Percentiles rank a stretch among this genome's conserved stretches.
phyloP scores from a whole-genome alignment of 1,140 invertebrate species.

The Daktulosphaira vitifoliae region DNA sequence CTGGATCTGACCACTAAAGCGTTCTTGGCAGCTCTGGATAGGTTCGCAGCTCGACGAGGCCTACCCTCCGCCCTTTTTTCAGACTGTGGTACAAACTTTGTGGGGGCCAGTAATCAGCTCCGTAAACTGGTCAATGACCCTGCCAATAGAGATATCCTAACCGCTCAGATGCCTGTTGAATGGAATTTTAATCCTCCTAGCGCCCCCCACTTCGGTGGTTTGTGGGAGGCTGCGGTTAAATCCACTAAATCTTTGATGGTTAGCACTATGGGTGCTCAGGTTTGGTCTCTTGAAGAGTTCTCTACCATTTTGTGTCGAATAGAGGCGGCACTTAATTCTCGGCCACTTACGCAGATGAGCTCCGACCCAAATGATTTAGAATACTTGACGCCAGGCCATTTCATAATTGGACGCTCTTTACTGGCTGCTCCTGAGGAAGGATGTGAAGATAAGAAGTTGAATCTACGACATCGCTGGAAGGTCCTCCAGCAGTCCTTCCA shows the following conservation, averaged over 20 bases:
- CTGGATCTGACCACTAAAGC: constrained; percentile 41
- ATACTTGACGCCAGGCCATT: too few species aligned
- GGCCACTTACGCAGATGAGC: constrained; percentile 34
- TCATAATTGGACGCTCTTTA: constrained; percentile 40
- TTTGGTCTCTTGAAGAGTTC: constrained; percentile 38
- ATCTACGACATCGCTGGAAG: constrained; percentile 36
- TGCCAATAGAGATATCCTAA: neutral
- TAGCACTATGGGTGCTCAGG: constrained; percentile 40
- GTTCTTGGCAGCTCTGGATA: constrained; percentile 42
- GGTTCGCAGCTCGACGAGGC: constrained; percentile 44
- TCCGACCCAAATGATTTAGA: constrained; percentile 40
- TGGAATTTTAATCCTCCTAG: constrained; percentile 39
- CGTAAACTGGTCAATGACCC: neutral
- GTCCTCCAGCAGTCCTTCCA: constrained; percentile 38
- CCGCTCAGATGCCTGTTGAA: constrained; percentile 15
- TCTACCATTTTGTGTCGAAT: too few species aligned
- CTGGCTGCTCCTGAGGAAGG: constrained; percentile 40
- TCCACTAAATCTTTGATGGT: too few species aligned
- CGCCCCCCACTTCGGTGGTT: constrained; percentile 41
- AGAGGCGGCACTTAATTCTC: constrained; percentile 34
- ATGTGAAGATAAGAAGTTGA: constrained; percentile 30
- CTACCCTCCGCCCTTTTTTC: constrained; percentile 39
- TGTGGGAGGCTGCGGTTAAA: too few species aligned
- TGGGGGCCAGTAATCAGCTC: constrained; percentile 36
- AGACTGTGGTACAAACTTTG: constrained; percentile 44